These are phyloP conservation scores for Chrysotoxum bicinctum DNA, from an alignment of 2,888 invertebrate species.

Conservation along the genomic window DNA sequence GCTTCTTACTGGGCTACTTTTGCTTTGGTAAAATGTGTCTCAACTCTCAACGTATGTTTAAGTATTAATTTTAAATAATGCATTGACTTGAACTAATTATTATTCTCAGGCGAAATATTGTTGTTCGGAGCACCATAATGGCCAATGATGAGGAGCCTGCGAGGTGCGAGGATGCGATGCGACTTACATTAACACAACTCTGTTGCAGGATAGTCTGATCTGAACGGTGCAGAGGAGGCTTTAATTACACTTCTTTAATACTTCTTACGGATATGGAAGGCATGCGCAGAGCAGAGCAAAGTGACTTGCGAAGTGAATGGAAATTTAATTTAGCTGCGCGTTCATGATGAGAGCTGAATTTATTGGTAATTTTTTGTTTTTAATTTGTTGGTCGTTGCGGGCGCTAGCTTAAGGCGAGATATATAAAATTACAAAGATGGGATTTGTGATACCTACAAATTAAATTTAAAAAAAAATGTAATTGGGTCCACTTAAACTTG, in stretches of 20 bases:
- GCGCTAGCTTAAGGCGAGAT: conserved; percentile 28
- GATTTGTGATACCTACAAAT: neutral
- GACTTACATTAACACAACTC: neutral
- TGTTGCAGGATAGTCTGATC: neutral
- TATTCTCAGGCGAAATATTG: conserved; percentile 68
- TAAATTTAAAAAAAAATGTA: neutral
- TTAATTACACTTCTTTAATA: conserved; percentile 66
- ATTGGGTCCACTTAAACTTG: neutral
- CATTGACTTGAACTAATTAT: conserved; percentile 66
- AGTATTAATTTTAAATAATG: conserved; percentile 68
- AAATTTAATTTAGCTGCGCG: conserved; percentile 56
- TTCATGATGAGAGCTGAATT: conserved; percentile 65
- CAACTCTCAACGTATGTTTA: conserved; percentile 69
- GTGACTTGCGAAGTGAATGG: conserved; percentile 53
- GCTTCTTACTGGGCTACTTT: conserved; percentile 1
- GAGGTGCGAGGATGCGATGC: no score
- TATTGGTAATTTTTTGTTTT: conserved; percentile 57
- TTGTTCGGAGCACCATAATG: conserved; percentile 32
- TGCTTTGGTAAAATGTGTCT: conserved; percentile 51
- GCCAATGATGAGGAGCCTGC: neutral
- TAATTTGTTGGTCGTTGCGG: conserved; percentile 3
- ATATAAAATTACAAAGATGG: neutral
- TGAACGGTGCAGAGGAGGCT: conserved; percentile 55
- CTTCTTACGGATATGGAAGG: conserved; percentile 37
- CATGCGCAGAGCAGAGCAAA: neutral